A percentile compares a stretch with the other conserved stretches of the same genome.
phyloP scores from a whole-genome alignment of 2,888 invertebrate genomes.

The Tipula helvola region DNA sequence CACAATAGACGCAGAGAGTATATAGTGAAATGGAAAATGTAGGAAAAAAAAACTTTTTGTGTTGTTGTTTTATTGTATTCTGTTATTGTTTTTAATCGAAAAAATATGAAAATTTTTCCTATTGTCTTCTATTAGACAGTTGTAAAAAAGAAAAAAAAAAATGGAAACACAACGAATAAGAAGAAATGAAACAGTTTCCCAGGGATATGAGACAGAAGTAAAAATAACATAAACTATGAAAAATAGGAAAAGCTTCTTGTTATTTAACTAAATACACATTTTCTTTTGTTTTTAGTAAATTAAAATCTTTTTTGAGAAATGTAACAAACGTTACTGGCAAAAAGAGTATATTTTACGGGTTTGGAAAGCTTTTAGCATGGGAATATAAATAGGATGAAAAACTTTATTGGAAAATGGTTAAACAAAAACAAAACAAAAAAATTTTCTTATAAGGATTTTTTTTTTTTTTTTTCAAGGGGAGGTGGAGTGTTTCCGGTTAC shows the following conservation, averaged over 20 bases:
- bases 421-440: neutral
- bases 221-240: neutral
- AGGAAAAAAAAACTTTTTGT: neutral
- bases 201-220: neutral
- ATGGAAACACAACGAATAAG: neutral
- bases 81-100: neutral
- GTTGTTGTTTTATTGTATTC: neutral
- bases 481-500: neutral
- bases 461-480: neutral
- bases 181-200: neutral
- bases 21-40: neutral
- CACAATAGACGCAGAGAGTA: neutral
- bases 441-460: neutral
- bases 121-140: neutral
- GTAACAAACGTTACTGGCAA: neutral
- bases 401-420: neutral
- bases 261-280: neutral
- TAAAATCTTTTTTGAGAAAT: neutral
- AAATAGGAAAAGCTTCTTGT: neutral
- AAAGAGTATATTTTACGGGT: neutral
- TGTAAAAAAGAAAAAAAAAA: neutral
- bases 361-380: neutral
- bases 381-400: neutral
- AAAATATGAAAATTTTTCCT: neutral
- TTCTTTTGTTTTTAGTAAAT: conserved; percentile 4